These are phyloP conservation scores for Noctua pronuba DNA, from an alignment of 2,888 invertebrate genomes.

Conservation along the genomic window DNA sequence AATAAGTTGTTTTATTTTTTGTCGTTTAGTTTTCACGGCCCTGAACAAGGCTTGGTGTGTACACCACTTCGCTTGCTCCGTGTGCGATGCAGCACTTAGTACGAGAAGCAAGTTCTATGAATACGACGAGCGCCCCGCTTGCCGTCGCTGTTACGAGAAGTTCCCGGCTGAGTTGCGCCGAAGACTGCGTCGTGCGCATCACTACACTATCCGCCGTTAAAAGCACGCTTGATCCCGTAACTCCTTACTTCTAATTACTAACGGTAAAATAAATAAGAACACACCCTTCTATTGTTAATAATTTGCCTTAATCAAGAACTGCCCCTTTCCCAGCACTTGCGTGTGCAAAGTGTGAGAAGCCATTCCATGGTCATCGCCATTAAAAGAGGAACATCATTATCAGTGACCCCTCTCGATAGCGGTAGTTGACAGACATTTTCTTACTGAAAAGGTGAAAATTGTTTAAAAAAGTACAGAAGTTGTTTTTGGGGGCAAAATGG, in stretches of 20 bases:
- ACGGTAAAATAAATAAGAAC: not conserved
- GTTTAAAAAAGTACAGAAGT: not conserved
- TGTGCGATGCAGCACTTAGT: conserved; percentile 98
- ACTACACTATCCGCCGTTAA: conserved; percentile 92
- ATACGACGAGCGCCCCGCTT: conserved; percentile 99
- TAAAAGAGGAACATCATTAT: conserved; percentile 99
- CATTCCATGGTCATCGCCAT: conserved; percentile 99
- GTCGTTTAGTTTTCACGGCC: conserved; percentile 96
- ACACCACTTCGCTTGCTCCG: conserved; percentile 99
- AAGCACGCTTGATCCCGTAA: not conserved
- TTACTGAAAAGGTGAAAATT: not conserved
- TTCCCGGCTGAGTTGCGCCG: conserved; percentile 98
- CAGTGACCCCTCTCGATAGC: conserved; percentile 85
- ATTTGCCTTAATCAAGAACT: not conserved
- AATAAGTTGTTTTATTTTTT: not conserved
- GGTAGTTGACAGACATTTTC: not conserved
- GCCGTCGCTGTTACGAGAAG: conserved; percentile 99
- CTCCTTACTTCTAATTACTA: not conserved
- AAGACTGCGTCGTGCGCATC: conserved; percentile 96
- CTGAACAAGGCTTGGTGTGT: conserved; percentile 99
- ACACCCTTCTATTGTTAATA: not conserved
- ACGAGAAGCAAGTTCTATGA: conserved; percentile 99
- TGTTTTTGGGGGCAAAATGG: not conserved
- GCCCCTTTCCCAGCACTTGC: conserved; percentile 95
- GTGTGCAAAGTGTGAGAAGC: conserved; percentile 99